Percentiles rank a stretch among this genome's conserved stretches.
phyloP scores from a whole-genome alignment of 2,797 vertebrate genomes.

The Nannoperca obscura region DNA sequence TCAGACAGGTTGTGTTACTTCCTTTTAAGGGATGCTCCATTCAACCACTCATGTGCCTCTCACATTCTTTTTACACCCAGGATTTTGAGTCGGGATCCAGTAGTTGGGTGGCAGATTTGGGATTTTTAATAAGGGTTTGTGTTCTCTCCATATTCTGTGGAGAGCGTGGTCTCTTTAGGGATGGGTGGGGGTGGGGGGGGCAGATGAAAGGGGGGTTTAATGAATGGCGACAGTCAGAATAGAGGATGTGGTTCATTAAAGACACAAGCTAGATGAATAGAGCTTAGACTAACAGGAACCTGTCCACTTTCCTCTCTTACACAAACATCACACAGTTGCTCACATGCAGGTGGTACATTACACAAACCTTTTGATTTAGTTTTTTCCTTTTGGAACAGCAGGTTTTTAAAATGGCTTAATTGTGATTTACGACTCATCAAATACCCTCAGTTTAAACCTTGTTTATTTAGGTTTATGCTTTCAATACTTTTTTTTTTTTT shows the following conservation, averaged over 20 bases:
- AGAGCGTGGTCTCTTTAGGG: slow-evolving; percentile 75
- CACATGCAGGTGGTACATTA: slow-evolving; percentile 66
- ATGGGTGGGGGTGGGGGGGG: slow-evolving; percentile 46
- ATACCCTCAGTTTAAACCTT: slow-evolving; percentile 9
- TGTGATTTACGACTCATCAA: slow-evolving; percentile 55
- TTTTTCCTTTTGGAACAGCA: slow-evolving; percentile 20
- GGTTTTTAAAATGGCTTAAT: slow-evolving; percentile 36
- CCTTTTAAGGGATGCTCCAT: slow-evolving; percentile 57
- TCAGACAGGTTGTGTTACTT: slow-evolving; percentile 67
- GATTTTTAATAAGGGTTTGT: slow-evolving; percentile 76
- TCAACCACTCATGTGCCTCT: slow-evolving; percentile 58
- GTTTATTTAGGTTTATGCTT: slow-evolving; percentile 28
- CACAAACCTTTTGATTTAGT: slow-evolving; percentile 37
- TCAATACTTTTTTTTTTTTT: background rate
- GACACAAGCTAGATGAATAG: slow-evolving; percentile 84
- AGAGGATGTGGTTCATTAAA: slow-evolving; percentile 88
- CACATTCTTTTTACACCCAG: slow-evolving; percentile 40
- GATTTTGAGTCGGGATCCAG: slow-evolving; percentile 70
- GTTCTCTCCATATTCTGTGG: slow-evolving; percentile 78
- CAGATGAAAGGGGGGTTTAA: slow-evolving; percentile 85
- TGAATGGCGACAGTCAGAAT: slow-evolving; percentile 84
- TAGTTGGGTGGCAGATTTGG: slow-evolving; percentile 71
- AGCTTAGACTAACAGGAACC: slow-evolving; percentile 79
- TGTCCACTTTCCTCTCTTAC: slow-evolving; percentile 70
- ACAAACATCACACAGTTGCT: slow-evolving; percentile 68